Percentiles rank a stretch among this genome's conserved stretches.
These are phyloP conservation scores for Hermodice carunculata DNA, from an alignment of 2,888 invertebrate genomes.

Conservation along the genomic window DNA sequence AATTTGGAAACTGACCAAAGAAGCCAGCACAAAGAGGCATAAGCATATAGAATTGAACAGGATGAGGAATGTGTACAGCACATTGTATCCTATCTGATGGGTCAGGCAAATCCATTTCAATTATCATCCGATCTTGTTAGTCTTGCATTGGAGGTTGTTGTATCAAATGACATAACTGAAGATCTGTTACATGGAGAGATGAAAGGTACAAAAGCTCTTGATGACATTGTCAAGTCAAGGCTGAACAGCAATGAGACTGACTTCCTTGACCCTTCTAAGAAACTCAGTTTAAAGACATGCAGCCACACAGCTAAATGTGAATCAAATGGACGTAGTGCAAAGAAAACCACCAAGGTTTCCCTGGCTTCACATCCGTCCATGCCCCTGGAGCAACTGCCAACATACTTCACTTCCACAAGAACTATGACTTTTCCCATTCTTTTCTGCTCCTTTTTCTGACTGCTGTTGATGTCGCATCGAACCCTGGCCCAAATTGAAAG, in stretches of 20 bases:
- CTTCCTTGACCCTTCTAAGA: neutral
- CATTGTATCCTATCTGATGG: neutral
- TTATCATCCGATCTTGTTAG: neutral
- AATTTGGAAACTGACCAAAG: too few species aligned
- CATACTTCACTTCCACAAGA: too few species aligned
- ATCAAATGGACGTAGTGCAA: too few species aligned
- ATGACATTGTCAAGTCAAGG: neutral
- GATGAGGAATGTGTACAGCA: neutral
- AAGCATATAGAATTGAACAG: neutral
- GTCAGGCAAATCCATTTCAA: neutral
- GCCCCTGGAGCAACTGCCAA: too few species aligned
- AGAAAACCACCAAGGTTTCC: too few species aligned
- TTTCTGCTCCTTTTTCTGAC: too few species aligned
- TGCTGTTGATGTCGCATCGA: too few species aligned
- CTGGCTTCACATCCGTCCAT: too few species aligned
- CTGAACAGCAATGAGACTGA: neutral
- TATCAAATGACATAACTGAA: neutral
- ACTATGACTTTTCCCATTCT: too few species aligned
- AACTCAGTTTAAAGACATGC: neutral
- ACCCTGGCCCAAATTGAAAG: too few species aligned
- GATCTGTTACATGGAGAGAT: neutral
- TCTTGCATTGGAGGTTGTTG: neutral
- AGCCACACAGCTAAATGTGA: neutral
- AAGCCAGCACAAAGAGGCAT: neutral
- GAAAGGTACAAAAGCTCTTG: neutral